Conservation (phyloP, 2,797 vertebrate genomes). For the Aplochiton taeniatus region DNA sequence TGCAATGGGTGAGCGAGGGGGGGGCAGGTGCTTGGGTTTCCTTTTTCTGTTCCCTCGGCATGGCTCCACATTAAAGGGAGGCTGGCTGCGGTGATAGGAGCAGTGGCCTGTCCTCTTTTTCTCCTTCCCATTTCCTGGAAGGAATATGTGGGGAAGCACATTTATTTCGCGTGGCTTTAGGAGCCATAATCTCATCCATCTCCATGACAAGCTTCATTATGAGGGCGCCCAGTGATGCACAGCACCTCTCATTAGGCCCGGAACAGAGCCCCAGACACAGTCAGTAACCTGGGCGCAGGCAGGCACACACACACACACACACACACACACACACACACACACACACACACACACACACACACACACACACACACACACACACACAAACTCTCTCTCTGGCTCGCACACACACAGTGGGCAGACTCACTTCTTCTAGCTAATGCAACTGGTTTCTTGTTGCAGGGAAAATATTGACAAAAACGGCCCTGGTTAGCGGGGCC, state of each 20-base stretch:
- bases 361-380: conserved; percentile 35
- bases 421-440: conserved; percentile 41
- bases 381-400: conserved; percentile 15
- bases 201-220: conserved; percentile 83
- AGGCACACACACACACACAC: conserved; percentile 12
- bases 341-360: conserved; percentile 11
- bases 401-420: conserved; percentile 28
- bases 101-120: conserved; percentile 40
- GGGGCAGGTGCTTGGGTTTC: conserved; percentile 19
- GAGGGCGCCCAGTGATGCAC: conserved; percentile 75
- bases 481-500: conserved; percentile 49
- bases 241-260: conserved; percentile 77
- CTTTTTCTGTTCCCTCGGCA: conserved; percentile 62
- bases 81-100: conserved; percentile 41
- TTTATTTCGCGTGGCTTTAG: conserved; percentile 73
- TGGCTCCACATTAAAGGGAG: conserved; percentile 57
- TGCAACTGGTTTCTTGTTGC: conserved; percentile 46
- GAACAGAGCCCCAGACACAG: conserved; percentile 67
- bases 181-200: conserved; percentile 80
- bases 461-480: conserved; percentile 59
- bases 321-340: conserved; percentile 8
- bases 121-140: conserved; percentile 61
- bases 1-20: too few species aligned
- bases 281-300: conserved; percentile 64
- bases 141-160: conserved; percentile 64